Conservation (phyloP, 2,113 vertebrate species). For the Pontoporia blainvillei region DNA sequence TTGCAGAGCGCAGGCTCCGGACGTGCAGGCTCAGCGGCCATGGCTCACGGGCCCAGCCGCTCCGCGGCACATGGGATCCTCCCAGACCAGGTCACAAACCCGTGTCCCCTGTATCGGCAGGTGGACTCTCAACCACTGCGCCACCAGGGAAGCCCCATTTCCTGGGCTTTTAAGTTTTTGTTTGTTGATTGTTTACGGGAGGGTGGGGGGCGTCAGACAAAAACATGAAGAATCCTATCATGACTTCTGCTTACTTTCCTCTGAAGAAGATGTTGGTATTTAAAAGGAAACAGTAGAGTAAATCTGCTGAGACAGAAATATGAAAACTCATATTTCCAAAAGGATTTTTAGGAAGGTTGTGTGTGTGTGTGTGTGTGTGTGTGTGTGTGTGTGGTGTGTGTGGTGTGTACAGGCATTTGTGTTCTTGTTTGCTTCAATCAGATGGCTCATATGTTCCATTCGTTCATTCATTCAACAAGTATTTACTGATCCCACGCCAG, state of each 20-base stretch:
- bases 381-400: neutral
- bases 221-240: neutral
- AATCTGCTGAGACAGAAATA: neutral
- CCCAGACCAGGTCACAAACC: too few relatives aligned
- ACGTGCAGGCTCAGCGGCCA: too few relatives aligned
- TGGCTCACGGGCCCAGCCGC: too few relatives aligned
- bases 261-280: neutral
- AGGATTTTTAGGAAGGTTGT: neutral
- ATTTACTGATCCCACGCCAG: neutral
- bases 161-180: neutral
- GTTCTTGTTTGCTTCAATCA: neutral
- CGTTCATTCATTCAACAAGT: neutral
- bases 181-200: neutral
- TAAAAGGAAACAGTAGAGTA: neutral
- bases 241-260: neutral
- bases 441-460: neutral
- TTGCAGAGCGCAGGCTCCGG: too few relatives aligned
- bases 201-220: neutral
- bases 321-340: neutral
- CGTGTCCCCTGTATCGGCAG: too few relatives aligned
- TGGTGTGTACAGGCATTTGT: neutral
- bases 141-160: neutral
- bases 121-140: too few relatives aligned
- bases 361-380: neutral
- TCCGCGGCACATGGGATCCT: too few relatives aligned